Base-by-base conservation (phyloP, 2,113 vertebrate species). In the Loxodonta africana region DNA sequence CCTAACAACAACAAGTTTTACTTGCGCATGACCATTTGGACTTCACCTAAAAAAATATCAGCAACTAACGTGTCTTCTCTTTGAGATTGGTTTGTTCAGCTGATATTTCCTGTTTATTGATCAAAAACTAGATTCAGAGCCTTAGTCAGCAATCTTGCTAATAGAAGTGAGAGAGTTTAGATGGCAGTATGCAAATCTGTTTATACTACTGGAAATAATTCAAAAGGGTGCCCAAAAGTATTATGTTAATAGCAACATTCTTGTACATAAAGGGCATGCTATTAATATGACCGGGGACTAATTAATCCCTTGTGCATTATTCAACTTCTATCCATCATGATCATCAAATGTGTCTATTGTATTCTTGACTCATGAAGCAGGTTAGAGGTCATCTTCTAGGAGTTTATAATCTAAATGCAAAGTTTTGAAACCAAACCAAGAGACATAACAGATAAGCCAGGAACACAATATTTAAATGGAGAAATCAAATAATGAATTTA, bases 371-470 rank as follows among this genome's bases (percentile, higher is more conserved):
- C 73, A 30, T 44, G 53, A 83, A 76, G 18, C 48, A 80, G 85
- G 63, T 67, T 60, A 84, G 30, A 96, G 53, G 83, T 5, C 65
- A 60, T 46, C 67, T 81, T 77, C 6, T 18, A 77, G 23, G 33
- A 83, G 20, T 84, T 94, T 60, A 77, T 73, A 69, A 95, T 88
- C 63, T 84, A 41, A 44, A 67, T 30, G 48, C 77, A 92, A 96
- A 95, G 44, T 0, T 80, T 76, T 65, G 65, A 73, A 94, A 51
- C 26, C 44, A 76, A 95, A 95, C 81, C 44, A 33, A 82, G 12
- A 17, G 62, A 65, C 2, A 25, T n/a, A 92, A 91, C 5, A 48
- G 62, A 69, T 76, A 76, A 76, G 8, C 41, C 23, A 76, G 12
- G 73, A 21, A 28, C 44, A 67, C 3, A 51, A 25, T 62, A 63